Conservation (phyloP, 2,888 invertebrate species). For the Fragum fragum region DNA sequence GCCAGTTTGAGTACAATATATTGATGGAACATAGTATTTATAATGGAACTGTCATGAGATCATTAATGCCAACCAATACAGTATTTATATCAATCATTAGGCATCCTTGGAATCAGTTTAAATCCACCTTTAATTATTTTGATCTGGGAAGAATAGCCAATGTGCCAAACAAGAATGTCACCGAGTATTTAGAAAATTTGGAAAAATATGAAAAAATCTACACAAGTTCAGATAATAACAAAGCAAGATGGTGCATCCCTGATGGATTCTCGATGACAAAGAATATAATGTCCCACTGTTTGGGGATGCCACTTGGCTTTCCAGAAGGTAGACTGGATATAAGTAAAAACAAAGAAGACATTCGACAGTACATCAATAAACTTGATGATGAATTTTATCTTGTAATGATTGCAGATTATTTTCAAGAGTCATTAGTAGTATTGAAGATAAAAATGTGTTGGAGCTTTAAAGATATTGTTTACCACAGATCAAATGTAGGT, state of each 20-base stretch:
- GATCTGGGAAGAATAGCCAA: conserved; percentile 74
- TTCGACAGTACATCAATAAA: conserved; percentile 72
- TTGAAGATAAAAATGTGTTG: conserved; percentile 84
- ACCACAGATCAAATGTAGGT: conserved; percentile 74
- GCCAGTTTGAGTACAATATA: conserved; percentile 78
- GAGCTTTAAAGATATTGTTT: conserved; percentile 84
- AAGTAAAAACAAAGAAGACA: conserved; percentile 55
- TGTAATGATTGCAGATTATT: conserved; percentile 85
- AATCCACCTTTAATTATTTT: conserved; percentile 84
- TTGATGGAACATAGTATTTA: conserved; percentile 84
- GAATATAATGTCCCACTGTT: conserved; percentile 83
- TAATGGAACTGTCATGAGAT: conserved; percentile 73
- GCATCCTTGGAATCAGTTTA: conserved; percentile 83
- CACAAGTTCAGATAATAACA: conserved; percentile 64
- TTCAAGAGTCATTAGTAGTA: conserved; percentile 84
- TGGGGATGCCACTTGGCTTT: conserved; percentile 84
- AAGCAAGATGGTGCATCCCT: conserved; percentile 79
- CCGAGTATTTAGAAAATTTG: conserved; percentile 78
- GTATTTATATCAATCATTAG: conserved; percentile 82
- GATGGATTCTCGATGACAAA: conserved; percentile 81
- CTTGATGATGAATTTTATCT: conserved; percentile 80
- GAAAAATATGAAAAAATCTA: conserved; percentile 81
- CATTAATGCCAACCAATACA: conserved; percentile 81
- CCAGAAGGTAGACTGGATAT: conserved; percentile 73
- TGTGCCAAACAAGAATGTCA: conserved; percentile 69